These are phyloP conservation scores for Eledone cirrhosa DNA, from an alignment of 2,888 invertebrate genomes.

Conservation along the genomic window DNA sequence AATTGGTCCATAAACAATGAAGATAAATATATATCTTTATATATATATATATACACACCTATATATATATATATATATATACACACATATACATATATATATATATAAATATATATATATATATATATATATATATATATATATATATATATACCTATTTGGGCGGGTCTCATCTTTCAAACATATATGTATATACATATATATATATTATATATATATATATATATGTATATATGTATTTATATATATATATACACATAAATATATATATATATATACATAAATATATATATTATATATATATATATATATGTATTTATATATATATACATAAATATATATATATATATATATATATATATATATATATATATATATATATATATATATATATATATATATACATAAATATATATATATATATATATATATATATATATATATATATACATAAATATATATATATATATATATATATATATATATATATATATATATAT, in stretches of 20 bases:
- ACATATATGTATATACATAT: background rate
- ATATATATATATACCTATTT: background rate
- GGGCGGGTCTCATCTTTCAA: background rate
- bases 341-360: background rate
- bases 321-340: background rate
- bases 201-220: background rate
- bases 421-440: background rate
- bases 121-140: constrained; percentile 1
- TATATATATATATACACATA: background rate
- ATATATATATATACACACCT: background rate
- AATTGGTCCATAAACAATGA: no score
- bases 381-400: background rate
- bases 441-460: background rate
- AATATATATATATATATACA: background rate
- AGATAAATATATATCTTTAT: background rate
- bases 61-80: constrained; percentile 2
- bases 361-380: constrained; percentile 1
- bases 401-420: background rate
- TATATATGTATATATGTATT: background rate
- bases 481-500: background rate
- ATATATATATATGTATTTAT: background rate
- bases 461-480: background rate
- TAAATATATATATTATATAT: constrained; percentile 1
- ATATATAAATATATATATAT: background rate
- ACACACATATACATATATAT: background rate